phyloP scores from a whole-genome alignment of 2,797 vertebrate species.

The Falco cherrug region DNA sequence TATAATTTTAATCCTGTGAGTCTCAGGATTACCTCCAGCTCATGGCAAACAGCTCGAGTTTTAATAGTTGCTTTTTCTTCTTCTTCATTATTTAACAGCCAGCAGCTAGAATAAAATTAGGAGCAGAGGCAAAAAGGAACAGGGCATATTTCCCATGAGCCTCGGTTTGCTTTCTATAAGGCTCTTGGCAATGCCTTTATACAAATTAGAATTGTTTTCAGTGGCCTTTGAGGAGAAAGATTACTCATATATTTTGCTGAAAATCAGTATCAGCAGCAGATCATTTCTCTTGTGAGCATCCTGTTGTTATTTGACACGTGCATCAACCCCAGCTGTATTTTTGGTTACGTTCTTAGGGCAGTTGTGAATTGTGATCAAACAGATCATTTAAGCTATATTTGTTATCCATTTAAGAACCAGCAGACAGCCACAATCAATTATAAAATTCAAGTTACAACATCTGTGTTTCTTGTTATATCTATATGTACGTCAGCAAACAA shows the following conservation, averaged over 20 bases:
- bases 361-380: background rate
- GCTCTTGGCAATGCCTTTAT: background rate
- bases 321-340: conserved; percentile 31
- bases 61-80: background rate
- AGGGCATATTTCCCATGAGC: background rate
- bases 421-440: background rate
- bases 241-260: background rate
- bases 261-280: background rate
- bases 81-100: background rate
- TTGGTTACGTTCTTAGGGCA: background rate
- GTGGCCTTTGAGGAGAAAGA: background rate
- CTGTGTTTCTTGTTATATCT: background rate
- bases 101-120: background rate
- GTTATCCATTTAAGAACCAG: background rate
- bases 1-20: background rate
- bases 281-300: background rate
- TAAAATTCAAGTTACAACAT: background rate
- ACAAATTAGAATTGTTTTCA: conserved; percentile 3
- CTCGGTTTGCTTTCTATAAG: background rate
- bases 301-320: background rate
- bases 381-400: background rate
- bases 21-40: background rate
- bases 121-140: background rate
- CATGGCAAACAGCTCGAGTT: background rate
- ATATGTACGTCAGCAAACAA: background rate